These are phyloP conservation scores for Pachyseris speciosa DNA, from an alignment of 64 coral and sea anemone genomes.

Conservation along the genomic window DNA sequence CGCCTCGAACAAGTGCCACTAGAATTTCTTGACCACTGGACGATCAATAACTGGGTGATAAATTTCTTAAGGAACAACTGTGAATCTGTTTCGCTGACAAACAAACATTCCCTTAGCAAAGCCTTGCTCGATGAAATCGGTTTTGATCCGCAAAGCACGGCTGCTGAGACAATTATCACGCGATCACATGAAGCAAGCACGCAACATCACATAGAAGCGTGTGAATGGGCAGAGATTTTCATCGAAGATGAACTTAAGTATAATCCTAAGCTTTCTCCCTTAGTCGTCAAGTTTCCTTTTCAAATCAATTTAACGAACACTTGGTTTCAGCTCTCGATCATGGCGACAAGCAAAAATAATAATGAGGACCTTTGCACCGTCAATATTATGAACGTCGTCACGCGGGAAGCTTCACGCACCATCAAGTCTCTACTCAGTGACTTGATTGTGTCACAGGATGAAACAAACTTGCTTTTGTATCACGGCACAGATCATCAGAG, in stretches of 20 bases:
- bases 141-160: background rate
- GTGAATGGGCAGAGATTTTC: slow-evolving; percentile 29
- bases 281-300: background rate
- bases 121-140: slow-evolving; percentile 23
- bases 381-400: slow-evolving; percentile 24
- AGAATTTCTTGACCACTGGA: background rate
- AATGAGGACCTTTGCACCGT: background rate
- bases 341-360: background rate
- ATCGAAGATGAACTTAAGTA: slow-evolving; percentile 42
- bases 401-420: background rate
- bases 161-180: background rate
- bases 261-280: background rate
- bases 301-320: background rate
- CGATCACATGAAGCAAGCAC: background rate
- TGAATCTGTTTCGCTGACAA: background rate
- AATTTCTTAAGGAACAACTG: background rate
- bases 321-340: background rate
- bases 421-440: background rate
- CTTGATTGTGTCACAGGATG: background rate
- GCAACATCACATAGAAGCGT: slow-evolving; percentile 14
- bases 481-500: slow-evolving; percentile 85
- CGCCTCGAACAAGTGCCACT: background rate
- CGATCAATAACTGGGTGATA: background rate
- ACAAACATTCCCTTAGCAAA: background rate
- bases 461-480: slow-evolving; percentile 6